Evolutionary conservation across 2,113 vertebrate genomes (phyloP).

Genomic region (Triplophysa dalaica): DNA sequence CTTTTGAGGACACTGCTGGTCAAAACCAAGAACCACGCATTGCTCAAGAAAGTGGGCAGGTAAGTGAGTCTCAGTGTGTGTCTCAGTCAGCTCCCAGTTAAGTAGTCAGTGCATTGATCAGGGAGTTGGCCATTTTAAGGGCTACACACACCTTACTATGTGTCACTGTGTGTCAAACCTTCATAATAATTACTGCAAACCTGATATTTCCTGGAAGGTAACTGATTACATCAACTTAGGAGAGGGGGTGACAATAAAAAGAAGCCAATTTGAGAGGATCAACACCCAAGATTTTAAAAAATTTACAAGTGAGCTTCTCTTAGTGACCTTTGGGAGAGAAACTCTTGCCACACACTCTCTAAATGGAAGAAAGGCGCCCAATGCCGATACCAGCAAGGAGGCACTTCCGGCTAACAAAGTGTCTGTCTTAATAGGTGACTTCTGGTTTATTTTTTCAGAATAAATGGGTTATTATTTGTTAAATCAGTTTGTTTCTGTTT

Average conservation of each 20-base stretch:
- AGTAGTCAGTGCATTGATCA: no score
- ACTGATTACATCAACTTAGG: neutral
- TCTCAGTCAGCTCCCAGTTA: no score
- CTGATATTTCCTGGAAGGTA: no score
- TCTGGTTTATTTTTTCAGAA: neutral
- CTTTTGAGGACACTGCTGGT: neutral
- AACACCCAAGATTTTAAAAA: neutral
- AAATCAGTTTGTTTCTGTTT: neutral
- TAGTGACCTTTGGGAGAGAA: neutral
- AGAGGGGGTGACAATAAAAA: neutral
- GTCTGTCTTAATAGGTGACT: neutral
- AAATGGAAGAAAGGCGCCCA: neutral
- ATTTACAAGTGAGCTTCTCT: neutral
- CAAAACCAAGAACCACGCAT: no score
- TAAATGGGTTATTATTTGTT: no score
- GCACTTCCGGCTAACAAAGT: conserved; percentile 1
- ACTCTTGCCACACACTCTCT: neutral
- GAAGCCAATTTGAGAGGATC: neutral
- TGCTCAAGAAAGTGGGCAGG: neutral
- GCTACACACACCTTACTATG: no score
- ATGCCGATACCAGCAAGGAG: conserved; percentile 2
- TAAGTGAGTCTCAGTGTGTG: no score
- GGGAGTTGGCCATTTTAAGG: no score
- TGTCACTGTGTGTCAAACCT: no score
- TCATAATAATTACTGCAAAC: no score